A percentile compares a stretch with the other conserved stretches of the same genome.
phyloP scores from a whole-genome alignment of 2,797 vertebrate genomes.

The Avahi laniger region DNA sequence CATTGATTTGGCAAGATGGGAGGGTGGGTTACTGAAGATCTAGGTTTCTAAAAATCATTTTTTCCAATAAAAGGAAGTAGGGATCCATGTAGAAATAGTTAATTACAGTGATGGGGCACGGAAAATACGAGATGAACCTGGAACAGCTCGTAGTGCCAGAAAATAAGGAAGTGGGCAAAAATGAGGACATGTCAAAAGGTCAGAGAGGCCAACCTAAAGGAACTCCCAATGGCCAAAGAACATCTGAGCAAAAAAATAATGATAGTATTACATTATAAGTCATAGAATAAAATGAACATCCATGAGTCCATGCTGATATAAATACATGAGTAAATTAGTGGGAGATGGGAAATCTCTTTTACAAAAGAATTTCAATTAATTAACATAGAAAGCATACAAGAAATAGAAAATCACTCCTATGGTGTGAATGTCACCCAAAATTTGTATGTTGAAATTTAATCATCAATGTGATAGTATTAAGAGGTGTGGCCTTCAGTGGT shows the following conservation, averaged over 20 bases:
- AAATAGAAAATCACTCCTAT: not conserved
- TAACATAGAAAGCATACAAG: not conserved
- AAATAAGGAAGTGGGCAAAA: not conserved
- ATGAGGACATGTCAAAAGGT: not conserved
- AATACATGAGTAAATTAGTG: not conserved
- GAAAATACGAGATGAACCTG: not conserved
- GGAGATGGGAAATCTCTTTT: not conserved
- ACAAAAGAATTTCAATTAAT: slow-evolving; percentile 25
- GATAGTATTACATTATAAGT: not conserved
- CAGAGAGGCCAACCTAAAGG: not conserved
- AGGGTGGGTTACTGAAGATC: not conserved
- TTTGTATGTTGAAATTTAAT: not conserved
- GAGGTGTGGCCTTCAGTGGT: not conserved
- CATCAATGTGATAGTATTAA: not conserved
- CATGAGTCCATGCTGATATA: not conserved
- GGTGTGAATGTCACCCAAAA: not conserved
- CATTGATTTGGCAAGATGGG: not conserved
- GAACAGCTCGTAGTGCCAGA: not conserved
- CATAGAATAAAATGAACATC: not conserved
- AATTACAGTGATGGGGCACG: not conserved
- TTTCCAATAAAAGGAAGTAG: not conserved
- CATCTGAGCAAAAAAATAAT: not conserved
- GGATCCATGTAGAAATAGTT: not conserved
- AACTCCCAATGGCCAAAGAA: not conserved
- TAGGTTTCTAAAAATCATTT: slow-evolving; percentile 7